phyloP scores from a whole-genome alignment of 2,113 vertebrate species.

The Calonectris borealis region DNA sequence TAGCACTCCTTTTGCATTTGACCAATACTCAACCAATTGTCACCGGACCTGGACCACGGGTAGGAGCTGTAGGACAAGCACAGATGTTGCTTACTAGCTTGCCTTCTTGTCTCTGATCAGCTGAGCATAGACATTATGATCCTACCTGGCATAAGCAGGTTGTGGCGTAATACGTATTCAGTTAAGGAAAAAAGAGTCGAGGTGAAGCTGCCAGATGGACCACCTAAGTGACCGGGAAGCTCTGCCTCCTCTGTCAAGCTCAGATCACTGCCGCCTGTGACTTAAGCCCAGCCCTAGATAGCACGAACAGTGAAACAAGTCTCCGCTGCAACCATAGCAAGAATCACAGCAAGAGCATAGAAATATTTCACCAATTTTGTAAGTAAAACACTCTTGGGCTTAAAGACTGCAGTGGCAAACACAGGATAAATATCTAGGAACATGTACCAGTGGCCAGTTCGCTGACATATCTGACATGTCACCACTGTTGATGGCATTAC shows the following conservation, averaged over 20 bases:
- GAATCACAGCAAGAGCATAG: neutral
- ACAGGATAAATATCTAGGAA: neutral
- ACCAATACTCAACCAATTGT: neutral
- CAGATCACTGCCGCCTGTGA: neutral
- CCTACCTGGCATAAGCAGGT: neutral
- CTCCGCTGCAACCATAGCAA: neutral
- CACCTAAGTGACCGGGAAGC: neutral
- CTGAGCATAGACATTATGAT: neutral
- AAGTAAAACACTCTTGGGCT: neutral
- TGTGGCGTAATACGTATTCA: neutral
- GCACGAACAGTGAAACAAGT: neutral
- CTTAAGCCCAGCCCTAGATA: neutral
- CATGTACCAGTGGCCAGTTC: neutral
- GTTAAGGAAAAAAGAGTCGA: neutral
- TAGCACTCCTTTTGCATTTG: too few species aligned
- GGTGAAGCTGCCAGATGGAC: neutral
- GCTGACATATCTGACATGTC: neutral
- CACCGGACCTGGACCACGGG: too few species aligned
- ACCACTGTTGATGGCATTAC: neutral
- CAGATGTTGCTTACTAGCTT: neutral
- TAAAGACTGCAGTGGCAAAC: neutral
- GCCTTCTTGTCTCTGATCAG: neutral
- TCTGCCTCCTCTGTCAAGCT: neutral
- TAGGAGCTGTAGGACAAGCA: neutral
- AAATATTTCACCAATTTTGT: neutral